Conservation (phyloP, 1,140 invertebrate species). For the Rhopalosiphum maidis region DNA sequence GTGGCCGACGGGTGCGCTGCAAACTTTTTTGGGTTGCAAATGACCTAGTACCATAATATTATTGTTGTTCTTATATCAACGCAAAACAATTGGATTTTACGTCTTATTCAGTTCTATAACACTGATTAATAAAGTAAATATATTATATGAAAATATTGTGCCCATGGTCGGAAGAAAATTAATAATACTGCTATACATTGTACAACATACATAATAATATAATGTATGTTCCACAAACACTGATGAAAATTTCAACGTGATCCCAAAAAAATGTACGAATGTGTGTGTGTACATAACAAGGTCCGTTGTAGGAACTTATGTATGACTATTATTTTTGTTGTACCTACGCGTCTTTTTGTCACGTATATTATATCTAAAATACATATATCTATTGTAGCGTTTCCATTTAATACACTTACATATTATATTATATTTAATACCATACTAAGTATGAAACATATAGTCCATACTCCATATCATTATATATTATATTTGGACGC, state of each 20-base stretch:
- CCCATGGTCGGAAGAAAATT: neutral
- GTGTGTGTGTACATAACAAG: neutral
- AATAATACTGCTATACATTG: neutral
- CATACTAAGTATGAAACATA: neutral
- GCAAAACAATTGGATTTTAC: conserved; percentile 1
- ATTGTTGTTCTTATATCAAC: neutral
- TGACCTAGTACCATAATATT: neutral
- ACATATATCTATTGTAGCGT: neutral
- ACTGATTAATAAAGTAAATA: neutral
- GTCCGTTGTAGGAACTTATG: neutral
- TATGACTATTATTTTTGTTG: neutral
- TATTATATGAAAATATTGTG: neutral
- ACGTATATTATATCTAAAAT: neutral
- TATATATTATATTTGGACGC: neutral
- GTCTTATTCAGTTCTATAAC: neutral
- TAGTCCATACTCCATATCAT: neutral
- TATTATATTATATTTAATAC: neutral
- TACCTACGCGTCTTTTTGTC: neutral
- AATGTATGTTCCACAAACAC: neutral
- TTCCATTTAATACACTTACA: neutral
- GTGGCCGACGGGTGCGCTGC: neutral
- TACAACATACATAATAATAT: neutral
- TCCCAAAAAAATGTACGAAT: neutral
- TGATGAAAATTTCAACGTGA: neutral
- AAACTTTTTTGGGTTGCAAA: neutral